Evolutionary conservation across 1,140 invertebrate genomes (phyloP), one percentile per base, ranked within the genome.

Genomic region (Eueides isabella): DNA sequence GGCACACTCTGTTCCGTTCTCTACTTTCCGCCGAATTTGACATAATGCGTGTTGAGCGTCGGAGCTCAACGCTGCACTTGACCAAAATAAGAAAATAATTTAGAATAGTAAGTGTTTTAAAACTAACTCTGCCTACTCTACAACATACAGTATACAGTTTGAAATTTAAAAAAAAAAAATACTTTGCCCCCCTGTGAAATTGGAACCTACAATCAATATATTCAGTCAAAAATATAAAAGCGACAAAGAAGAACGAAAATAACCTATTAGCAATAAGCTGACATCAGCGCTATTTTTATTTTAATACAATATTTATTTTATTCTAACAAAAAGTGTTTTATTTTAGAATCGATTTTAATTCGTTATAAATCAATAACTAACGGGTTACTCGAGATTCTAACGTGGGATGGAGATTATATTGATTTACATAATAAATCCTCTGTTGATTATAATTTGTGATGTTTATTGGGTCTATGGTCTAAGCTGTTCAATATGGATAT

Each of bases 331-430:
- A 48, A 19, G n/a, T 48, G 41, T n/a, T 48, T 48, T 48, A 48
- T 48, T 23, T 9, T 48, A 19, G 41, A 55, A n/a, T 26, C 6
- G 23, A 23, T 26, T 55, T 55, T 26, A 55, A 26, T 26, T 55
- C 19, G 19, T 55, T 55, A 55, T 55, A 55, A 55, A 55, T 55
- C 48, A 55, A 55, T 55, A 55, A 26, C 48, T 55, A 55, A 55
- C 48, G 48, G 48, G 19, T n/a, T 19, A 26, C 26, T 55, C 23
- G 23, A 19, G 41, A 55, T 26, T 55, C 48, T 55, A 26, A 55
- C 48, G 48, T 55, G 48, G 48, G 48, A 23, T 23, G 48, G 19
- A 55, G 48, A 55, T 55, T 55, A 55, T 55, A 55, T 55, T 55
- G 48, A 55, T 55, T 55, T 55, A 55, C 48, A 55, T 55, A 55